Evolutionary conservation across 2,888 invertebrate genomes (phyloP).

Genomic region (Galeopsomyia nigrocyanea): DNA sequence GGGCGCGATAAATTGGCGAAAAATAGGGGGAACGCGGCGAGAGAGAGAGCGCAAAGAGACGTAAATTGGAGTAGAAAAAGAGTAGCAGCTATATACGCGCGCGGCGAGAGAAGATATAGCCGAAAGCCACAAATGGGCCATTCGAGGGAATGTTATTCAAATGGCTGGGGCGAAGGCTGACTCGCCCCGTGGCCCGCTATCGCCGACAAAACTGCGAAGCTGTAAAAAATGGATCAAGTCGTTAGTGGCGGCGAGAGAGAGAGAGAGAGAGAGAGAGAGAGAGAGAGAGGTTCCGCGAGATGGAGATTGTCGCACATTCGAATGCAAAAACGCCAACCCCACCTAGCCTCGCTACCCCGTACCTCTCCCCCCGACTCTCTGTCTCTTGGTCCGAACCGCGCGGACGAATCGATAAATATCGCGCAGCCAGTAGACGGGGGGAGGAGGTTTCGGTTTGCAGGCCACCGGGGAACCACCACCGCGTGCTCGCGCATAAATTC

Average conservation of each 20-base stretch:
- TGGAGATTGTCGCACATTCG: too few relatives aligned
- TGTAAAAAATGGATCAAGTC: slow-evolving; percentile 34
- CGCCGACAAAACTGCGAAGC: neutral
- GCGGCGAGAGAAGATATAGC: neutral
- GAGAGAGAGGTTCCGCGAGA: slow-evolving; percentile 9
- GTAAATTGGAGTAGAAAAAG: too few relatives aligned
- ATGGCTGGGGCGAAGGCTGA: neutral
- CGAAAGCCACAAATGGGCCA: slow-evolving; percentile 12
- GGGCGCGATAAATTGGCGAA: too few relatives aligned
- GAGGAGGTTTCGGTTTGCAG: neutral
- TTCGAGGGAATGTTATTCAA: neutral
- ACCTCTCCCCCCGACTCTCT: too few relatives aligned
- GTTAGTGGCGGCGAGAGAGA: slow-evolving; percentile 7
- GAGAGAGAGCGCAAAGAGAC: too few relatives aligned
- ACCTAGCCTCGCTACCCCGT: too few relatives aligned
- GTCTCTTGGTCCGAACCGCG: too few relatives aligned
- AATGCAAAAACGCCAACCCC: neutral
- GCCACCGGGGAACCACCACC: neutral
- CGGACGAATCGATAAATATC: slow-evolving; percentile 27
- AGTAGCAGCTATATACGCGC: too few relatives aligned
- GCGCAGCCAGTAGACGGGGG: too few relatives aligned
- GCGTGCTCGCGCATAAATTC: slow-evolving; percentile 50
- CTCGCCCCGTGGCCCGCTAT: neutral
- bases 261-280: slow-evolving; percentile 3
- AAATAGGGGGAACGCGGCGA: too few relatives aligned